Base-by-base conservation (phyloP, 2,113 vertebrate species). In the Catharus minimus region DNA sequence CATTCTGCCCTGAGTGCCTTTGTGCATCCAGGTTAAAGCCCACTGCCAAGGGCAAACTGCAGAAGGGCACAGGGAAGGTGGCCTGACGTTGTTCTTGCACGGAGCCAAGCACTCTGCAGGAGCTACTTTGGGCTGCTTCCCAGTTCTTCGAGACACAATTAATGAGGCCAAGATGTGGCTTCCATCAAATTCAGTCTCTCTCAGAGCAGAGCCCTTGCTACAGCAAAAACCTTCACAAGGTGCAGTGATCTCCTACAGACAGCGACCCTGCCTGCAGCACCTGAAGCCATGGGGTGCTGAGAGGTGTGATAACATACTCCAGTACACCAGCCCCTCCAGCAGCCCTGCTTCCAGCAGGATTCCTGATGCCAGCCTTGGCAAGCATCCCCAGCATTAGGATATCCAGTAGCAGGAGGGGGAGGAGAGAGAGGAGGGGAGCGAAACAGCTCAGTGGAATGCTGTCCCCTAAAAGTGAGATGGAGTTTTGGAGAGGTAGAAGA, bases 381-480 rank as follows among this genome's bases (percentile, higher is more conserved):
- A 79, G 12, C 30, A 56, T 32, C 9, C 15, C 33, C 27, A 56
- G 1, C 13, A 4, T 21, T 1, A 23, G 30, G 10, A 52, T 72
- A 30, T 64, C 8, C 36, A 49, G 24, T 1, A 38, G 50, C 16
- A 13, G 26, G 36, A 44, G 47, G 46, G 24, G 26, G 32, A 27
- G 10, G 17, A 60, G 11, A 41, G 57, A 32, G 23, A 24, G 32
- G 26, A 67, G 39, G 19, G 49, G 8, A 65, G 20, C 74, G 33
- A 30, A 50, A 5, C 15, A 33, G 14, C 12, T 58, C 22, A 6
- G 0, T 50, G 56, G 16, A 82, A 66, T 49, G 5, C 21, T 47
- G 6, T 4, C 4, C 11, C 2, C 5, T 2, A 5, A 14, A 47
- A 46, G 8, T 7, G 16, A 73, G 23, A 18, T 0, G 0, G 17